Base-by-base conservation (phyloP, 2,797 vertebrate genomes). In the Simalia tracyae region DNA sequence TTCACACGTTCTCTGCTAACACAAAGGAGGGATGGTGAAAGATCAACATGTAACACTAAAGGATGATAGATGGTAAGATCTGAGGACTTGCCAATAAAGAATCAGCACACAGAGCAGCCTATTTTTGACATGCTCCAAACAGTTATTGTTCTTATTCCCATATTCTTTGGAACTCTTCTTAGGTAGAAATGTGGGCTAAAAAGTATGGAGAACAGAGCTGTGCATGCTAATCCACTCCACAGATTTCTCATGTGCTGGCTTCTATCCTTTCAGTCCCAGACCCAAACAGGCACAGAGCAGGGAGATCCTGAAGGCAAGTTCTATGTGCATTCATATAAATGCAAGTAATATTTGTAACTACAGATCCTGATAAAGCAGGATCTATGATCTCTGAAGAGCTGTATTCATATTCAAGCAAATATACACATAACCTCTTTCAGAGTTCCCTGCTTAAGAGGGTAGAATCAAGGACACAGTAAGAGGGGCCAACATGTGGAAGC, bases 1-100 rank as follows among this genome's bases (percentile, higher is more conserved):
- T 99, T 99, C 96, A 99, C 99, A 93, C 99, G 98, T 96, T 99
- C 99, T 97, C 99, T 99, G 97, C 93, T 96, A 94, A 96, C 94
- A 96, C 95, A 87, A 89, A 94, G 56, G 90, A 57, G 94, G 6
- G 42, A 66, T 15, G 15, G 60, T 92, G 11, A 84, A 87, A 84
- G 12, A 31, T 24, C 54, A 50, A 72, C 42, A 92, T 6, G 59
- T 2, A 50, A 92, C 12, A 86, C 5, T 60, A 22, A 57, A 57
- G 28, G 36, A 84, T 24, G 15, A 60, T 88, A 36, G 54, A n/a
- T 2, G 50, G 42, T n/a, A 46, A 76, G 84, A 46, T 22, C 42
- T 76, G 7, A 76, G 72, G 72, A 46, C 42, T 46, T 46, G 19
- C 42, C 72, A 24, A 81, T 81, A 63, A n/a, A n/a, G 10, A 59